Evolutionary conservation across 2,888 invertebrate genomes (phyloP), one percentile per base, ranked within the genome.

Genomic region (Cantharis lateralis): DNA sequence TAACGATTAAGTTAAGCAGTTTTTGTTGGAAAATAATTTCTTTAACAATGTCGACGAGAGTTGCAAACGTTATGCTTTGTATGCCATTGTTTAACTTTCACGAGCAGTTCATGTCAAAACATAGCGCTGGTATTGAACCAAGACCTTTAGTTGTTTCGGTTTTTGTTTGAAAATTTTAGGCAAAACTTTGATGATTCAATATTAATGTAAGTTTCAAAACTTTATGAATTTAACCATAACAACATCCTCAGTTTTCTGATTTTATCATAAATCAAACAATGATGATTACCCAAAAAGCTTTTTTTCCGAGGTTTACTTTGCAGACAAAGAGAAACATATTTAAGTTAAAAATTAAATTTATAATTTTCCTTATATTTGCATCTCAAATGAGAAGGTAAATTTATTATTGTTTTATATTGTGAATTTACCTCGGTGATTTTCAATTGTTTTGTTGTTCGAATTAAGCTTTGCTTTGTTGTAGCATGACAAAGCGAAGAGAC

Each of bases 51-150:
- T 70, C 32, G 72, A 70, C 72, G 72, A 68, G 76, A 72, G 64
- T 63, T 74, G 15, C 70, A 61, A 74, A 70, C 71, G 48, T 70
- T 77, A 62, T 70, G 77, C 73, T 71, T 77, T 77, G 74, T 77
- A 73, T 20, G 32, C 70, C 68, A 77, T 77, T 77, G 74, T 77
- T 73, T 64, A 74, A 77, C 74, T 77, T 77, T 77, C 73, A 69
- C 77, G 32, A 73, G 73, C 72, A 71, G 72, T 76, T 76, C 76
- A 70, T 70, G 76, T 73, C 76, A 77, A 77, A 77, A 77, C 73
- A 70, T 74, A 70, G 20, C 74, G 61, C 48, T 70, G 70, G 74
- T 74, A 74, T 74, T 64, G 74, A 70, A 32, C 64, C 61, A 62
- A 16, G 18, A 20, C 70, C 64, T 48, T 32, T 26, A 68, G 74